phyloP scores from a whole-genome alignment of 2,113 vertebrate genomes.

The Antigone vipio region DNA sequence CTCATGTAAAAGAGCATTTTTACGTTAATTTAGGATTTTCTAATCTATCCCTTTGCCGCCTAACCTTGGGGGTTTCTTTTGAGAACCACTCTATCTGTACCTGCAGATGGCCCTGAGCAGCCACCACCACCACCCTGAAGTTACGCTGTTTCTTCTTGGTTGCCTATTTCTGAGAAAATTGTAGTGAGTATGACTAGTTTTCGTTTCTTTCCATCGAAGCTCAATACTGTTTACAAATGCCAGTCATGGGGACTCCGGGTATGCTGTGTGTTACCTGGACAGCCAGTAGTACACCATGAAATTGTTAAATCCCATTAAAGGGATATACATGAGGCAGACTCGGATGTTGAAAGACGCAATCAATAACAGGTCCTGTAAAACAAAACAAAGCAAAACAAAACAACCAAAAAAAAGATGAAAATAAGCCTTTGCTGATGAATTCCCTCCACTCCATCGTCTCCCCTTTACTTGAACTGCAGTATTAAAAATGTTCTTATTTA shows the following conservation, averaged over 20 bases:
- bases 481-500: background rate
- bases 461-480: background rate
- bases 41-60: background rate
- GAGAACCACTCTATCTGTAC: background rate
- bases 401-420: background rate
- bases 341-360: slow-evolving; percentile 11
- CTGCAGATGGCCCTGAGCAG: background rate
- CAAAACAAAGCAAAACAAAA: background rate
- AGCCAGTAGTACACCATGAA: slow-evolving; percentile 61
- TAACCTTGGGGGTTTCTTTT: background rate
- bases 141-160: background rate
- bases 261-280: slow-evolving; percentile 37
- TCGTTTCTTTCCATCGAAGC: background rate
- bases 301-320: slow-evolving; percentile 61
- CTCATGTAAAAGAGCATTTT: background rate
- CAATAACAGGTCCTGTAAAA: background rate
- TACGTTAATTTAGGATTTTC: background rate
- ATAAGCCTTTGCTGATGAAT: background rate
- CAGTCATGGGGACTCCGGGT: background rate
- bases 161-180: background rate
- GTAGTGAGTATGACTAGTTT: background rate
- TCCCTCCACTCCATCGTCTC: background rate
- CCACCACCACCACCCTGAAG: background rate
- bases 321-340: slow-evolving; percentile 53
- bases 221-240: background rate